Base-by-base conservation (phyloP, 2,888 invertebrate species). In the Sepioteuthis lessoniana region DNA sequence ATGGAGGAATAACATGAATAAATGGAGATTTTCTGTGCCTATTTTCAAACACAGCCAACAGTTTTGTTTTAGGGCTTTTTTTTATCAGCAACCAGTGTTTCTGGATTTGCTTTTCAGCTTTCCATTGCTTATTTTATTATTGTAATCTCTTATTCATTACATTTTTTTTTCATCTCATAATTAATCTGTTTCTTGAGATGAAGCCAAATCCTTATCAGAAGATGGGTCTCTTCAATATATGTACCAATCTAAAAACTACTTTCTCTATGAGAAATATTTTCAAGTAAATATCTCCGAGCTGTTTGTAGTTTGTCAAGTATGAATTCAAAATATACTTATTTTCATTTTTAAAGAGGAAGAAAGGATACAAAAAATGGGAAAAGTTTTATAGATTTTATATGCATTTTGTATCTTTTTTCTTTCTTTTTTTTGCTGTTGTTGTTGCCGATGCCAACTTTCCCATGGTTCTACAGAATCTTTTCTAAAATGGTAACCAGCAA, bases 41-140 rank as follows among this genome's bases (percentile, higher is more conserved):
- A 16, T 76, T 76, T 76, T 76, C 76, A 76, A 76, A n/a, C 25
- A n/a, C 76, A 76, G 76, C n/a, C n/a, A 76, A 35, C n/a, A 76
- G 76, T 76, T 76, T 76, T 35, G n/a, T n/a, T 76, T 35, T 1
- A 35, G n/a, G 76, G n/a, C n/a, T 76, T 76, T 55, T 50, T 55
- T 76, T 76, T 76, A 76, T n/a, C n/a, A 35, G 76, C 76, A 76
- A 76, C 76, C n/a, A n/a, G 76, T 76, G 76, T 76, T 76, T 76
- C 76, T 76, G n/a, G 25, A 76, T 76, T 76, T n/a, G 76, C n/a
- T 35, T 76, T 76, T 76, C 76, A 76, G 76, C 76, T 76, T 76
- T 76, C n/a, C 76, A n/a, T 76, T 16, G n/a, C 76, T 76, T 76
- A 76, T 55, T 55, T 25, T 42, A 42, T 55, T 21, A 50, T 35